Percentiles rank a stretch among this genome's conserved stretches.
These are phyloP conservation scores for Leucosticte australis DNA, from an alignment of 2,113 vertebrate genomes.

Conservation along the genomic window DNA sequence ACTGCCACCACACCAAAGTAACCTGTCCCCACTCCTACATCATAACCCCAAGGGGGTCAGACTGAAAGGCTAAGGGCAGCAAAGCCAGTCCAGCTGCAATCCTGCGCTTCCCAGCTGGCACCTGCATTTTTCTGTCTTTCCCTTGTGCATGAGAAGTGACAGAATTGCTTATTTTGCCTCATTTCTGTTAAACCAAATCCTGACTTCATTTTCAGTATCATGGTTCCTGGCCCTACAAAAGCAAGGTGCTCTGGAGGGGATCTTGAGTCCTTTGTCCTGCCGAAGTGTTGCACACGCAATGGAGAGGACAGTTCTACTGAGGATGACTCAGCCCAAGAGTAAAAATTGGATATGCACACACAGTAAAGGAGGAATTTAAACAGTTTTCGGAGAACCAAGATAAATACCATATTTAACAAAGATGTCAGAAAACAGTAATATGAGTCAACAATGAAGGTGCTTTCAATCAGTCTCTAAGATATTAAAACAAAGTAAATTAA, in stretches of 20 bases:
- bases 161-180: not conserved
- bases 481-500: not conserved
- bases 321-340: not conserved
- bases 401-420: rapidly evolving
- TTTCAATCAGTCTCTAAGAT: not conserved
- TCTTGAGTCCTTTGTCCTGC: not conserved
- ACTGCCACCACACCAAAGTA: too few relatives aligned
- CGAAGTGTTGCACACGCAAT: not conserved
- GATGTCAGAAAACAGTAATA: not conserved
- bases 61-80: not conserved
- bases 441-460: rapidly evolving
- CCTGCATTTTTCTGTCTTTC: not conserved
- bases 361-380: not conserved
- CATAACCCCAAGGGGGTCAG: not conserved
- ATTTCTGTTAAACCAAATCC: not conserved
- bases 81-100: not conserved
- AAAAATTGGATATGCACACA: not conserved
- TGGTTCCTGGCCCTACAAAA: not conserved
- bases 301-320: too few relatives aligned
- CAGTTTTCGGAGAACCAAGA: not conserved
- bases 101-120: not conserved
- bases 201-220: not conserved
- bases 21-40: not conserved
- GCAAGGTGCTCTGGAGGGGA: not conserved
- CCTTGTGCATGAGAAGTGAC: not conserved